Base-by-base conservation (phyloP, 2,888 invertebrate genomes). In the Drosophila subquinaria region DNA sequence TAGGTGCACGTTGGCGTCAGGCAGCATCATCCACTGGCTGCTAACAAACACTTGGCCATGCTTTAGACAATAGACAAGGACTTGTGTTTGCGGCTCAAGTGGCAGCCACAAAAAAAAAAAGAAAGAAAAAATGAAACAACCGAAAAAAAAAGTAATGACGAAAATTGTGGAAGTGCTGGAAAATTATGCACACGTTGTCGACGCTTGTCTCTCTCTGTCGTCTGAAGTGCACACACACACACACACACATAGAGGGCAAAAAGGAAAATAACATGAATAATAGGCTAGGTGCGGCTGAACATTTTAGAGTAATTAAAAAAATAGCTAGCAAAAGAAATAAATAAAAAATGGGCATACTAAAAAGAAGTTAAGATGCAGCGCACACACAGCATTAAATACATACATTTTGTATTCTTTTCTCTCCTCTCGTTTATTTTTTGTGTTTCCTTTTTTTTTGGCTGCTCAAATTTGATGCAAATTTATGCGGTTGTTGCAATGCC, bases 301-400 rank as follows among this genome's bases (percentile, higher is more conserved):
- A 88, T 87, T 87, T 87, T 87, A 87, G 87, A 88, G 89, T 88
- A 87, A 87, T 87, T 87, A 88, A 80, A 88, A 86, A 86, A 83
- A 88, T 77, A 64, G 79, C 80, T 69, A 50, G 62, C 65, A 56
- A 67, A 67, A 72, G 40, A 20, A 56, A 65, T 67, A 72, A 47
- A 20, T 4, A 36, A 42, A 30, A 51, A 42, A 30, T 4, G n/a
- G 0, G 17, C 1, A n/a, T 9, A 43, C 17, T 47, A 62, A 60
- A 72, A 64, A 79, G 85, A 79, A 87, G 87, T 72, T 89, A 72
- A 84, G 87, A 86, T 78, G 75, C 84, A 67, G 50, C 17, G 23
- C 33, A 68, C 61, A 62, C 67, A 72, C 59, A 59, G 65, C 68
- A 52, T 64, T 59, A 68, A 85, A 73, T 64, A 79, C 66, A 76